These are phyloP conservation scores for Falco columbarius DNA, from an alignment of 2,797 vertebrate genomes.

Conservation along the genomic window DNA sequence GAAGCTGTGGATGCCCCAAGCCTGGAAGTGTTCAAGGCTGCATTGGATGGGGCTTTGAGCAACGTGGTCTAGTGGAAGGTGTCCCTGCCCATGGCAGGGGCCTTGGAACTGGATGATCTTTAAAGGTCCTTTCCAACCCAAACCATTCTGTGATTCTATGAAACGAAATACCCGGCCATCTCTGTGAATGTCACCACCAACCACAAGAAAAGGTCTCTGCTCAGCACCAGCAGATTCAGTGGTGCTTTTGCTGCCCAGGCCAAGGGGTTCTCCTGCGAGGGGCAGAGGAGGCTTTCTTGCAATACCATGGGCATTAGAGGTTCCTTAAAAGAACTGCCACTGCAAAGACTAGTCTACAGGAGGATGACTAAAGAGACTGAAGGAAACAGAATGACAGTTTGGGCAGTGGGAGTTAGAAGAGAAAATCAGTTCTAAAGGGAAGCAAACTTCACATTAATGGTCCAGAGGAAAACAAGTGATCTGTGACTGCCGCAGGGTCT, in stretches of 20 bases:
- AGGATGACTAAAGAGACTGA: background rate
- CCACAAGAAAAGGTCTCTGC: background rate
- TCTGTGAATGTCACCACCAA: background rate
- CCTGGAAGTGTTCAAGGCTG: no score
- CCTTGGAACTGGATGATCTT: no score
- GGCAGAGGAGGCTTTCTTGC: background rate
- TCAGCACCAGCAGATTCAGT: background rate
- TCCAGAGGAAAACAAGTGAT: background rate
- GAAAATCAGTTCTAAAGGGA: background rate
- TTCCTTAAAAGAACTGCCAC: background rate
- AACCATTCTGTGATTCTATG: no score
- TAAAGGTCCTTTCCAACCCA: no score
- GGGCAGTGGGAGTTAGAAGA: background rate
- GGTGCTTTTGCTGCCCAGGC: background rate
- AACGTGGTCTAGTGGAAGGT: no score
- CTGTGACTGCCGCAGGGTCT: background rate
- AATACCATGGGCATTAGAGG: background rate
- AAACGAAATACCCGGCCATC: background rate
- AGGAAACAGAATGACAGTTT: background rate
- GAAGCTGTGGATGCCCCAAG: no score
- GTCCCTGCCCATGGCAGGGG: no score
- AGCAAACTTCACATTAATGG: background rate
- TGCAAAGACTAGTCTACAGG: background rate
- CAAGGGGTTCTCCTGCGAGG: background rate
- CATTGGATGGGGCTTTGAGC: no score